Percentiles rank a stretch among this genome's conserved stretches.
Conservation (phyloP, 2,888 invertebrate genomes). For the Adineta ricciae region DNA sequence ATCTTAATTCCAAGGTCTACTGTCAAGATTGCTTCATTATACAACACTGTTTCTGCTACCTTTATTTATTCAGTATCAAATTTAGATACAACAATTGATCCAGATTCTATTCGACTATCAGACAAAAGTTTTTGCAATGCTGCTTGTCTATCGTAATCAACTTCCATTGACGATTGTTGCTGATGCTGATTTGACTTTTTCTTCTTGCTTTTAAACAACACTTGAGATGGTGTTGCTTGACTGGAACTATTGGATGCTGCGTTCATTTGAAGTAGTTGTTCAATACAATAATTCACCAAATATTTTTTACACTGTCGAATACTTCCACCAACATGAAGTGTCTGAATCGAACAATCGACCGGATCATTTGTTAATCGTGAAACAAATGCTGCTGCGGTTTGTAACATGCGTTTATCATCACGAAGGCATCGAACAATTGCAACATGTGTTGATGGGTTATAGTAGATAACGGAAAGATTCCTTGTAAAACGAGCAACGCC, state of each 20-base stretch:
- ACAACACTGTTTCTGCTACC: too few relatives aligned
- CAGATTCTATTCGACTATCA: conserved; percentile 8
- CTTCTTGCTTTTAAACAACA: not conserved
- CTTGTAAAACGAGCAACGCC: not conserved
- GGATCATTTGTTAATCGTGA: not conserved
- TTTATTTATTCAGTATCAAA: not conserved
- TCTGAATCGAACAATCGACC: not conserved
- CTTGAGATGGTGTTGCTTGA: not conserved
- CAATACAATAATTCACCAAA: not conserved
- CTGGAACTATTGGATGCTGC: too few relatives aligned
- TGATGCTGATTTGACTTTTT: not conserved
- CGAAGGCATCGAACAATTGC: not conserved
- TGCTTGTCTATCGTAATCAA: not conserved
- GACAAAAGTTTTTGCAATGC: not conserved
- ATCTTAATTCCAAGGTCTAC: too few relatives aligned
- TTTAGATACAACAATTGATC: not conserved
- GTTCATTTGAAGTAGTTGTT: not conserved
- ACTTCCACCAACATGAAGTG: not conserved
- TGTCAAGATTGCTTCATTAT: too few relatives aligned
- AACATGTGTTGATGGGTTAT: not conserved
- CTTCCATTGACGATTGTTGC: not conserved
- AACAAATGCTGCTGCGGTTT: not conserved
- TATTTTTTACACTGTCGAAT: conserved; percentile 6
- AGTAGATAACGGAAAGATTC: not conserved
- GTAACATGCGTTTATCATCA: not conserved